Conservation (phyloP, 2,797 vertebrate species). For the Malacoraja senta region DNA sequence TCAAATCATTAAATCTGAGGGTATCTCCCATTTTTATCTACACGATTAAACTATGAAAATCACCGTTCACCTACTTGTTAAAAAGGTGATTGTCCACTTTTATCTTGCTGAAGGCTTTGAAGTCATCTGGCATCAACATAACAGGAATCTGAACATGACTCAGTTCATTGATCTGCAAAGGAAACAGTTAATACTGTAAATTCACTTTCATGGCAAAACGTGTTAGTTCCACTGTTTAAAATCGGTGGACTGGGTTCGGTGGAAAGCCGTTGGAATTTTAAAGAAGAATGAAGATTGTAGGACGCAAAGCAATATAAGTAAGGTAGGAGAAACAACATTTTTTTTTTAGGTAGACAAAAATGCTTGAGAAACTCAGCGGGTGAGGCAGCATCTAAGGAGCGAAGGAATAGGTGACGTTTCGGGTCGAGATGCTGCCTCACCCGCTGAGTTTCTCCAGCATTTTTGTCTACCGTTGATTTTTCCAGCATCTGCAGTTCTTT, state of each 20-base stretch:
- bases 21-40: neutral
- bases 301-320: neutral
- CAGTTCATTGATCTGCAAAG: constrained; percentile 81
- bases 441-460: too few relatives aligned
- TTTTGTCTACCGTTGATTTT: too few relatives aligned
- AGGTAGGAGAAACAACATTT: neutral
- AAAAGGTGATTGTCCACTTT: constrained; percentile 97
- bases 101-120: constrained; percentile 96
- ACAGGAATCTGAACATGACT: constrained; percentile 89
- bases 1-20: neutral
- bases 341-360: too few relatives aligned
- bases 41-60: neutral
- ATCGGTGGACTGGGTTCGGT: neutral
- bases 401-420: too few relatives aligned
- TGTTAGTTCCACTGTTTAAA: neutral
- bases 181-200: constrained; percentile 30
- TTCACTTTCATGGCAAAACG: neutral
- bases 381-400: too few relatives aligned
- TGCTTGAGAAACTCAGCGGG: too few relatives aligned
- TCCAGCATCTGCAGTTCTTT: too few relatives aligned
- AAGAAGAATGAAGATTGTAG: neutral
- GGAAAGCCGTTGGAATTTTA: neutral
- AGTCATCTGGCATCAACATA: constrained; percentile 94
- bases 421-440: too few relatives aligned
- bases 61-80: constrained; percentile 76